Conservation (phyloP, 2,797 vertebrate genomes). For the Anas acuta region DNA sequence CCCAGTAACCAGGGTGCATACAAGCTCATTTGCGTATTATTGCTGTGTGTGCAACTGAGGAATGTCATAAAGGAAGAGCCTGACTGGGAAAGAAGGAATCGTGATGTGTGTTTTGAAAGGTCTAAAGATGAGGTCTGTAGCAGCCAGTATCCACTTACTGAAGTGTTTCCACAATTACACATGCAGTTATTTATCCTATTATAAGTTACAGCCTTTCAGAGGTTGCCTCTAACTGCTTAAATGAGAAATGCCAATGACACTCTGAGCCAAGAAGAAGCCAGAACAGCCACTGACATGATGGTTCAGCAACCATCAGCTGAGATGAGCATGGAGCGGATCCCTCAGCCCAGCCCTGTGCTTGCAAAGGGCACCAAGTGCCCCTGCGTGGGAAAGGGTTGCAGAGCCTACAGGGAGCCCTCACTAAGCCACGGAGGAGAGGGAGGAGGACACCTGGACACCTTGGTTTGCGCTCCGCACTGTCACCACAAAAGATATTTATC, state of each 20-base stretch:
- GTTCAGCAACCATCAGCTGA: background rate
- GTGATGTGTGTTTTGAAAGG: slow-evolving; percentile 21
- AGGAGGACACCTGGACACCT: slow-evolving; percentile 3
- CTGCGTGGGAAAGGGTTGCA: slow-evolving; percentile 2
- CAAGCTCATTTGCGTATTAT: background rate
- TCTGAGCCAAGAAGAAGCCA: slow-evolving; percentile 8
- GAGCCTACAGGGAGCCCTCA: background rate
- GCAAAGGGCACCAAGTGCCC: background rate
- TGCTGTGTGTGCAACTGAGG: background rate
- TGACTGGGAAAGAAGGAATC: background rate
- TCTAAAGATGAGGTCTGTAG: slow-evolving; percentile 19
- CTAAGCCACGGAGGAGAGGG: background rate
- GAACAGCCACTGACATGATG: background rate
- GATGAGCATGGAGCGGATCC: background rate
- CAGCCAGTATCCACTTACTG: slow-evolving; percentile 21
- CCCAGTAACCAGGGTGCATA: background rate
- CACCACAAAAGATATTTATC: slow-evolving; percentile 51
- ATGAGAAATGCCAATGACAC: slow-evolving; percentile 48
- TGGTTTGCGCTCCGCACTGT: background rate
- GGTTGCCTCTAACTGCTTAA: slow-evolving; percentile 49
- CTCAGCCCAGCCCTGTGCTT: background rate
- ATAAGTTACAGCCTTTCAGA: slow-evolving; percentile 49
- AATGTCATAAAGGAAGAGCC: background rate
- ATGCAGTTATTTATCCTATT: slow-evolving; percentile 62
- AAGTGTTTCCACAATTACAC: slow-evolving; percentile 57